Evolutionary conservation across 2,113 vertebrate genomes (phyloP).

Genomic region (Anguilla rostrata): DNA sequence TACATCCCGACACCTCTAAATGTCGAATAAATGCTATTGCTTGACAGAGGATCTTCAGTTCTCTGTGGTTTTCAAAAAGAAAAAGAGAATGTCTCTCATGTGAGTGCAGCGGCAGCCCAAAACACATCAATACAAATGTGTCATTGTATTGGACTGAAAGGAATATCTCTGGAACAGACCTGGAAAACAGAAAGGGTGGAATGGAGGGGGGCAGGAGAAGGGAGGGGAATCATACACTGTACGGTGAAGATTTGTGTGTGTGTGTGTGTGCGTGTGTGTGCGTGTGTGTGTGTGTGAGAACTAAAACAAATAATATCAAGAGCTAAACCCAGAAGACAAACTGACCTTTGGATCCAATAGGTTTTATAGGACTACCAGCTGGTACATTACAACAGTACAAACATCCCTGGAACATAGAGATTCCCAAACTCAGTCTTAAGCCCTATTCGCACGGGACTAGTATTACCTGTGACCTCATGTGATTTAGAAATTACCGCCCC

Average conservation of each 20-base stretch:
- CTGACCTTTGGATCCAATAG: not conserved
- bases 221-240: not conserved
- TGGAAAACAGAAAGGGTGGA: not conserved
- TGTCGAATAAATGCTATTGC: not conserved
- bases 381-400: not conserved
- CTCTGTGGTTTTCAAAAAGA: not conserved
- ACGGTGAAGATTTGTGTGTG: not conserved
- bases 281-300: too few species aligned
- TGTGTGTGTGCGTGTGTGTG: too few species aligned
- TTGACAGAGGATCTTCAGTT: not conserved
- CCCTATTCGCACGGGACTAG: too few species aligned
- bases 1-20: not conserved
- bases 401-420: not conserved
- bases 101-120: not conserved
- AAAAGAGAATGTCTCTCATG: not conserved
- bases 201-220: not conserved
- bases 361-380: not conserved
- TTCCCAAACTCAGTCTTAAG: too few species aligned
- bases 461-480: too few species aligned
- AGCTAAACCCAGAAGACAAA: not conserved
- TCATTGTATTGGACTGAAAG: conserved; percentile 13
- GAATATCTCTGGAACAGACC: conserved; percentile 8
- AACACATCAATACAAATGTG: not conserved
- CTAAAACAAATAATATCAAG: not conserved
- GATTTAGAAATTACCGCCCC: too few species aligned